A percentile compares a stretch with the other conserved stretches of the same genome.
These are phyloP conservation scores for Poicephalus gulielmi DNA, from an alignment of 2,113 vertebrate genomes.

Conservation along the genomic window DNA sequence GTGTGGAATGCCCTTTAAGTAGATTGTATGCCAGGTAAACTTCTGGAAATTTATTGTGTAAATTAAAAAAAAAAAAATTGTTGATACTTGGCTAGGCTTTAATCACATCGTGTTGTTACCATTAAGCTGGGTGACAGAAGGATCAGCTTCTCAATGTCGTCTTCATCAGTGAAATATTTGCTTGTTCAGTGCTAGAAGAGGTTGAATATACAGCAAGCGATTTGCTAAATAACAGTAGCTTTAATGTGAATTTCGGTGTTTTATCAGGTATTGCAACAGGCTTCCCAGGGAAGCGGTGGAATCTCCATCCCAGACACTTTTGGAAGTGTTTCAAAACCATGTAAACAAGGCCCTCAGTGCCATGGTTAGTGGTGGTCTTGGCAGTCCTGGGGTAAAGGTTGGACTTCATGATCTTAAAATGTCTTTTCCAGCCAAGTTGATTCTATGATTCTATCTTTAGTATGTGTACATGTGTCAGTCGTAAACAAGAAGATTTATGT, in stretches of 20 bases:
- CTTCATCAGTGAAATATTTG: constrained; percentile 34
- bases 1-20: not conserved
- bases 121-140: not conserved
- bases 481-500: not conserved
- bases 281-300: not conserved
- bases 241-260: not conserved
- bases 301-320: not conserved
- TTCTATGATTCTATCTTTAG: not conserved
- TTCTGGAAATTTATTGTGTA: not conserved
- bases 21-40: not conserved
- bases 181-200: not conserved
- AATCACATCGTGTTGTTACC: not conserved
- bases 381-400: not conserved
- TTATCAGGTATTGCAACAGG: not conserved
- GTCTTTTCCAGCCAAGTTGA: not conserved
- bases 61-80: not conserved
- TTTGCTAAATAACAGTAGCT: not conserved
- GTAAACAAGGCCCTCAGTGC: not conserved
- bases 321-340: not conserved
- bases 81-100: not conserved
- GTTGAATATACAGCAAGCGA: not conserved
- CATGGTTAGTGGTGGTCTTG: not conserved
- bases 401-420: not conserved
- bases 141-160: not conserved
- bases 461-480: not conserved